Conservation (phyloP, 2,888 invertebrate species). For the Homarus gammarus region DNA sequence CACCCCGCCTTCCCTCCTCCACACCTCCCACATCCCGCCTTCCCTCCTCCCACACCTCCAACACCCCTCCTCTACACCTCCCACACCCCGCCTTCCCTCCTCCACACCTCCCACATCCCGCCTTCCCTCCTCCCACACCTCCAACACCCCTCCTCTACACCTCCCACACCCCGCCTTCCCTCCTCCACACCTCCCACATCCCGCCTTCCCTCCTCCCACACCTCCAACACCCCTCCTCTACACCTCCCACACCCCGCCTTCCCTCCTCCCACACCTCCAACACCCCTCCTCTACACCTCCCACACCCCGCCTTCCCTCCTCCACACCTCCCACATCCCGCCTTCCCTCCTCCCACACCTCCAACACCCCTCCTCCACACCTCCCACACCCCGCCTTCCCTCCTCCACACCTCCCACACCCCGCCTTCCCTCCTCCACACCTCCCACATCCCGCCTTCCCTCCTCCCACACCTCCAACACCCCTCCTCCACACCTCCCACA, state of each 20-base stretch:
- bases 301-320: conserved; percentile 8
- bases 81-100: too few species aligned
- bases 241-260: conserved; percentile 3
- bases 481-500: background rate
- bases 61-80: background rate
- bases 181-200: background rate
- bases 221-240: too few species aligned
- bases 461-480: background rate
- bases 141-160: too few species aligned
- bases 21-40: background rate
- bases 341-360: background rate
- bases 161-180: background rate
- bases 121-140: background rate
- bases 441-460: background rate
- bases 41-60: background rate
- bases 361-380: background rate
- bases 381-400: too few species aligned
- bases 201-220: background rate
- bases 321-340: background rate
- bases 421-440: background rate
- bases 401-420: background rate
- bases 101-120: background rate
- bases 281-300: background rate
- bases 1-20: background rate
- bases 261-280: background rate